Percentiles rank a stretch among this genome's conserved stretches.
These are phyloP conservation scores for Dione juno DNA, from an alignment of 2,888 invertebrate genomes.

Conservation along the genomic window DNA sequence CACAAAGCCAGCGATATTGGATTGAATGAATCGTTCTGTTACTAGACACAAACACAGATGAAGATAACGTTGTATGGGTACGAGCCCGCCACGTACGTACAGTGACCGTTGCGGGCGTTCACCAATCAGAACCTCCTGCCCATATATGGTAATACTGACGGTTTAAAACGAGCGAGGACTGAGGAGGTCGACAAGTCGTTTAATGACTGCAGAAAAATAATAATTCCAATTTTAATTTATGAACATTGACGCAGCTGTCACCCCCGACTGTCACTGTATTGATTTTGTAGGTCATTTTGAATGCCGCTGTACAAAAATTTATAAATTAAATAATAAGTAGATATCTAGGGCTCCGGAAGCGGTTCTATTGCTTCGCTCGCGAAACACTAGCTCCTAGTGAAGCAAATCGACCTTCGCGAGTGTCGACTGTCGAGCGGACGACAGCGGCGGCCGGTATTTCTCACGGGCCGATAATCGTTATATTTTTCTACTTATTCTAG, in stretches of 20 bases:
- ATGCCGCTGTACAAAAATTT: constrained; percentile 53
- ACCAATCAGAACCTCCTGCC: constrained; percentile 89
- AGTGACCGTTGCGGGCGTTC: constrained; percentile 77
- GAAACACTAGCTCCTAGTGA: constrained; percentile 63
- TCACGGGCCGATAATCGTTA: constrained; percentile 67
- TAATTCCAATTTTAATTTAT: constrained; percentile 64
- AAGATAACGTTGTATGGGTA: constrained; percentile 55
- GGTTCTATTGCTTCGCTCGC: constrained; percentile 72
- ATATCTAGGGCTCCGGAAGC: constrained; percentile 64
- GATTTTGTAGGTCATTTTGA: constrained; percentile 61
- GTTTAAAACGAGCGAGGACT: constrained; percentile 78
- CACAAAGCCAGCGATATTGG: constrained; percentile 41
- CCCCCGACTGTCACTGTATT: constrained; percentile 45
- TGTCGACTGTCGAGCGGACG: constrained; percentile 59
- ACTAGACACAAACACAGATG: constrained; percentile 35
- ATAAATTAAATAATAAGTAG: constrained; percentile 58
- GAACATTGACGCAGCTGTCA: constrained; percentile 59
- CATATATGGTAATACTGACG: constrained; percentile 91
- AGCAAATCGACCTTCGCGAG: constrained; percentile 71
- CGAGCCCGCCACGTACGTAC: constrained; percentile 59
- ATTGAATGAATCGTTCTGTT: constrained; percentile 45
- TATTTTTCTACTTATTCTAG: constrained; percentile 25
- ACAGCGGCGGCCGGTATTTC: constrained; percentile 77
- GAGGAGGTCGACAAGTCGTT: constrained; percentile 60
- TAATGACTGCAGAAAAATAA: constrained; percentile 57